Base-by-base conservation (phyloP, 2,888 invertebrate genomes). In the Acheta domesticus region DNA sequence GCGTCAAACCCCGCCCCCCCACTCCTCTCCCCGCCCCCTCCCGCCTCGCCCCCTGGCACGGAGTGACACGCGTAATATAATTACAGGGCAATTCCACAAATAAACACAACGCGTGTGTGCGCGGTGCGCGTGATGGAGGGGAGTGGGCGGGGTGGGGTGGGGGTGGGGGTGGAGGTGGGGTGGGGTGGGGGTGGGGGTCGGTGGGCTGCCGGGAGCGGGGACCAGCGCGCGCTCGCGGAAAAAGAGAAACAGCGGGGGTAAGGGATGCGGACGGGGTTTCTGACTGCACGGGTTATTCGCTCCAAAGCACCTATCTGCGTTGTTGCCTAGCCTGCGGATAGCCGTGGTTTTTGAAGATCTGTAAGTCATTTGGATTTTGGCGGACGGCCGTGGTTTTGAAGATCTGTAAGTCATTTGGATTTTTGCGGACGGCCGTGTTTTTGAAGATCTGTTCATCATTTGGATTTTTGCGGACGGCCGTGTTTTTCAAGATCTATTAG, bases 1-100 rank as follows among this genome's bases (percentile, higher is more conserved):
- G 62, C 62, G n/a, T 62, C 62, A 12, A 62, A 62, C 62, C n/a
- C 62, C 16, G 2, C 36, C 36, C 36, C 36, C 36, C 14, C 4
- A 23, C 2, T 3, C 23, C 23, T 23, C 62, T 0, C n/a, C 62
- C 3, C 14, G n/a, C 11, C n/a, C 62, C 16, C 0, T 5, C 16
- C 4, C 62, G 5, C n/a, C 16, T 4, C 14, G n/a, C 14, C n/a
- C 62, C 16, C n/a, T n/a, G 62, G 62, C 62, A n/a, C 62, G 62
- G 62, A 62, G 16, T 62, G 62, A 62, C 62, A 62, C 62, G 62
- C 62, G n/a, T 62, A 62, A 62, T 62, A 62, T 62, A 62, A 62
- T 62, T 62, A 62, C 62, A 62, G 14, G 62, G 62, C 62, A 62
- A 62, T 62, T 62, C 62, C 62, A 62, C 62, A 62, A 62, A 62